Evolutionary conservation across 2,888 invertebrate species (phyloP), one percentile per base, ranked within the genome.

Genomic region (Orchesellides sinensis): DNA sequence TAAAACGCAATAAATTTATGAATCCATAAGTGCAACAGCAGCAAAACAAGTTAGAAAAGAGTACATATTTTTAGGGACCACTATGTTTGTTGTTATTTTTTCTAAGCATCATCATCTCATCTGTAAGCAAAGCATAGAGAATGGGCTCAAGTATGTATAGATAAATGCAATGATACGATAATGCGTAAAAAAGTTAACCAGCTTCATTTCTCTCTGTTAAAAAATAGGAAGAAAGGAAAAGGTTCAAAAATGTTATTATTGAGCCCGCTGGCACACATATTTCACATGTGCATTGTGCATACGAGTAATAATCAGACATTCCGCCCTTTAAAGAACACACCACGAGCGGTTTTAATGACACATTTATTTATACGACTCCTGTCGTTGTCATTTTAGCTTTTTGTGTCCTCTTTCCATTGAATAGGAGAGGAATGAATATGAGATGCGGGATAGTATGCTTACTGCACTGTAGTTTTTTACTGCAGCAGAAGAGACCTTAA

Each of bases 261-360:
- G n/a, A 54, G 35, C 35, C 35, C 29, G 56, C 10, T 1, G 2
- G 19, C 10, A 4, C 10, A 19, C 2, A 52, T 52, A n/a, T 21
- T 40, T 10, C 32, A 32, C 32, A 10, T 5, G 5, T 32, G 32
- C 10, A 10, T 32, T 32, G 8, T 52, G 61, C 17, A n/a, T 61
- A 29, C 8, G 2, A 56, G 25, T 23, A 56, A 56, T 27, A 12
- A 12, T 5, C 10, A 63, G 17, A 49, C 35, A 74, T 65, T 74
- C 74, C 74, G 74, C 74, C 74, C 65, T 65, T 74, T 65, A 73
- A 74, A 73, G 54, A 74, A 74, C 74, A 74, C 74, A 74, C 74
- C 74, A 74, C 74, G 74, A 74, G 74, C 74, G 74, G 74, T 74
- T 74, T 73, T 74, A 74, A 74, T 74, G 74, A 74, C 74, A 74